Base-by-base conservation (phyloP, 1,140 invertebrate species). In the Spodoptera litura region DNA sequence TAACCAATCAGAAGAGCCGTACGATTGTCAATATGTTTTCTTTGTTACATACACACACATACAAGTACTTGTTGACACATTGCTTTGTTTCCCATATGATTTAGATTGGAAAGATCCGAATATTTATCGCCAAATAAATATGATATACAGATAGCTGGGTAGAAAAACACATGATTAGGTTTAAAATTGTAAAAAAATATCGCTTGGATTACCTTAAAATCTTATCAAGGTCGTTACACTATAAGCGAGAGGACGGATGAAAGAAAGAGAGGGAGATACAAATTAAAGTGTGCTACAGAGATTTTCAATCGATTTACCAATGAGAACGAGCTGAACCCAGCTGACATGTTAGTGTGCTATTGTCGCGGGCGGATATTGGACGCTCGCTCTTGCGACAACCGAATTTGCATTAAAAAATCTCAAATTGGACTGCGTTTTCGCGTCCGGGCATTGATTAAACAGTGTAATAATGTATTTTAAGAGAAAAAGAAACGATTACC, bases 401-500 rank as follows among this genome's bases (percentile, higher is more conserved):
- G 79, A 87, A 84, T 83, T 87, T 86, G 73, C 83, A 85, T 80
- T 79, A 83, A 87, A 88, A 85, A 80, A 76, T 55, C 80, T 71
- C 83, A 76, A 80, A 88, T 89, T 91, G 87, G 91, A 90, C 87
- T 81, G 89, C 88, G 82, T 91, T 91, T 84, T 78, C 87, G 86
- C 86, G 87, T 93, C 88, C 88, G 81, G 81, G 90, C 87, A 85
- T 85, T 81, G 87, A 81, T 89, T 85, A 85, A 68, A 90, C 82
- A 89, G 91, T 93, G 90, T 92, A 94, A 93, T 93, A 93, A 94
- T 94, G 93, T 91, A 92, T 94, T 90, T 91, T 86, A 93, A 92
- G 88, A 92, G 93, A 92, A 94, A 92, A 94, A 91, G 91, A 91
- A 86, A 93, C 89, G 88, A 91, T 88, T 90, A 85, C 81, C 88